phyloP scores from a whole-genome alignment of 1,140 invertebrate species.

The Drosophila varians region DNA sequence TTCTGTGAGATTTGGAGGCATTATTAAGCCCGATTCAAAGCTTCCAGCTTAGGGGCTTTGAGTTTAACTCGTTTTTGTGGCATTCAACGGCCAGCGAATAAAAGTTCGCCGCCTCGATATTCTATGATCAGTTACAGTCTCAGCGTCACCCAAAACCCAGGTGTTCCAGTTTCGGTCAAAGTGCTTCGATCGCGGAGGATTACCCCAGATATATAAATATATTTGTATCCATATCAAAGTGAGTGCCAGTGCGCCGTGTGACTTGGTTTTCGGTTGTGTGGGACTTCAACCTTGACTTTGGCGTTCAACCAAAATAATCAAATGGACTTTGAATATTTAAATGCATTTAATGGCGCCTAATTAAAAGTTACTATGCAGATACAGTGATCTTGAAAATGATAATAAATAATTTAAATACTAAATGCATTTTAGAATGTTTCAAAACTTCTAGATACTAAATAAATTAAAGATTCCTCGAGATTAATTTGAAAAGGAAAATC shows the following conservation, averaged over 20 bases:
- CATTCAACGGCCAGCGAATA: conserved; percentile 78
- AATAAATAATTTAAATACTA: background rate
- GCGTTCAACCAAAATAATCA: conserved; percentile 33
- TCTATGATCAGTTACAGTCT: conserved; percentile 75
- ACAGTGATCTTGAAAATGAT: conserved; percentile 15
- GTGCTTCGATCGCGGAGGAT: conserved; percentile 34
- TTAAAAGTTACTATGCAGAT: conserved; percentile 22
- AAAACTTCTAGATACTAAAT: background rate
- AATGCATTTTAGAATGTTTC: background rate
- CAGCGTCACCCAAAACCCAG: conserved; percentile 46
- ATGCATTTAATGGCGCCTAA: conserved; percentile 31
- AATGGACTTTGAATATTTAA: conserved; percentile 47
- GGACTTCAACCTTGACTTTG: conserved; percentile 70
- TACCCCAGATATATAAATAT: conserved; percentile 6
- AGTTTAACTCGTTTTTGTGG: conserved; percentile 76
- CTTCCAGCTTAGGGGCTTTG: conserved; percentile 17
- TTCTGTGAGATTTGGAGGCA: conserved; percentile 41
- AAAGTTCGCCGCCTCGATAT: conserved; percentile 67
- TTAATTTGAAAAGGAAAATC: too few relatives aligned
- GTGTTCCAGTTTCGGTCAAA: conserved; percentile 61
- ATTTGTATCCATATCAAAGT: conserved; percentile 24
- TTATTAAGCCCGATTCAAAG: conserved; percentile 42
- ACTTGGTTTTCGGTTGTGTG: conserved; percentile 25
- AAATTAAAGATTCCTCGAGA: background rate
- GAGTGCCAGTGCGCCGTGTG: conserved; percentile 49